Base-by-base conservation (phyloP, 1,140 invertebrate genomes). In the Drosophila melanica region DNA sequence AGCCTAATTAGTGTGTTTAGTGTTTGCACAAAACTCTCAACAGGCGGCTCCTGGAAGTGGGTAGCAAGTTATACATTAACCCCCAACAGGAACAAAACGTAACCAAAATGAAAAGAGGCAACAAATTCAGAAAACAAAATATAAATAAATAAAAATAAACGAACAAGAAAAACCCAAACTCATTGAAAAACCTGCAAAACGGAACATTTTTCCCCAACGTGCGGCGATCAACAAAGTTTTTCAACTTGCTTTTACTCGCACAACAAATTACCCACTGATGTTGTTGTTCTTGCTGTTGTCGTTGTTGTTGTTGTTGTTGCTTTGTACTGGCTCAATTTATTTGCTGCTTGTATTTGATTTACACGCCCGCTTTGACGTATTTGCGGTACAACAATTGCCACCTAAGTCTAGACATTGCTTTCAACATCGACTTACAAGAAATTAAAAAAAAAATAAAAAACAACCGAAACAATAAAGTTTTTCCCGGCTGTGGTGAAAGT, bases 281-380 rank as follows among this genome's bases (percentile, higher is more conserved):
- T 18, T 57, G 20, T 37, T 51, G 20, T 12, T 58, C 14, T 3
- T 12, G 20, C 39, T 66, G 42, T 48, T 48, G 44, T 35, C 50
- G 14, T 54, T 37, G 50, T n/a, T 44, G 77, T 37, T 65, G 62
- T 20, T 76, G 70, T 33, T 64, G 47, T 50, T 64, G 50, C 27
- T 42, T 27, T 71, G 41, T 54, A 54, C 20, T 12, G 39, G 47
- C 59, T 58, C 64, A 57, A 76, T 82, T 81, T 82, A 79, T 82
- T 66, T 79, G 62, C 64, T 63, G 16, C 11, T 45, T 71, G 27
- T 33, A 42, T 54, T 66, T 67, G 67, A 77, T 84, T 85, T 86
- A 74, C 75, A 81, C 77, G 77, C 68, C 79, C 67, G 65, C 77
- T 86, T 84, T 85, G 77, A 85, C 68, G 77, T 81, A 75, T 67